Percentiles rank a stretch among this genome's conserved stretches.
Conservation (phyloP, 1,140 invertebrate genomes). For the Macrobrachium nipponense region DNA sequence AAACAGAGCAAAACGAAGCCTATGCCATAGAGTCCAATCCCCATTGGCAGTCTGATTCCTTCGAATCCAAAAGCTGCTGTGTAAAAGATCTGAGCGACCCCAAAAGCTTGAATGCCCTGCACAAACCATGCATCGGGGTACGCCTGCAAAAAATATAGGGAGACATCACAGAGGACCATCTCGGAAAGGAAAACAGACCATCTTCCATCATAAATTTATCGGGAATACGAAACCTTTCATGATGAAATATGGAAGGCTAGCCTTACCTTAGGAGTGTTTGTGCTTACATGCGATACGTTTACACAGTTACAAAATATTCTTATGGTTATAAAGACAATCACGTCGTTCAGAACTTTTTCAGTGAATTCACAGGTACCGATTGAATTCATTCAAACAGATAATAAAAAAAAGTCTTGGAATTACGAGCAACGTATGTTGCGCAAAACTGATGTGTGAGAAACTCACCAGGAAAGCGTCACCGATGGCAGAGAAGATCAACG, state of each 20-base stretch:
- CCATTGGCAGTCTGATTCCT: not conserved
- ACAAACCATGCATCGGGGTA: conserved; percentile 1
- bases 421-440: too few relatives aligned
- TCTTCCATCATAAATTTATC: too few relatives aligned
- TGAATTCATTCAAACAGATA: too few relatives aligned
- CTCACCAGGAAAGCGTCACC: conserved; percentile 37
- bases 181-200: too few relatives aligned
- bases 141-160: not conserved
- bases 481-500: conserved; percentile 1
- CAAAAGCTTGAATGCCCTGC: not conserved
- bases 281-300: not conserved
- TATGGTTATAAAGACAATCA: not conserved
- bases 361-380: too few relatives aligned
- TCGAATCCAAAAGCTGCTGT: conserved; percentile 3
- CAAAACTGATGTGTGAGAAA: too few relatives aligned
- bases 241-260: not conserved
- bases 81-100: conserved; percentile 2
- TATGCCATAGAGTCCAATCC: not conserved
- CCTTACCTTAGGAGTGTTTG: too few relatives aligned
- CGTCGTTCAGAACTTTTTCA: too few relatives aligned
- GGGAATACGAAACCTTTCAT: not conserved
- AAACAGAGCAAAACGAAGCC: not conserved
- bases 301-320: not conserved
- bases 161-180: too few relatives aligned
- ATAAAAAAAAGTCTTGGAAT: too few relatives aligned